Evolutionary conservation across 2,113 vertebrate genomes (phyloP), one percentile per base, ranked within the genome.

Genomic region (Platysteira castanea): DNA sequence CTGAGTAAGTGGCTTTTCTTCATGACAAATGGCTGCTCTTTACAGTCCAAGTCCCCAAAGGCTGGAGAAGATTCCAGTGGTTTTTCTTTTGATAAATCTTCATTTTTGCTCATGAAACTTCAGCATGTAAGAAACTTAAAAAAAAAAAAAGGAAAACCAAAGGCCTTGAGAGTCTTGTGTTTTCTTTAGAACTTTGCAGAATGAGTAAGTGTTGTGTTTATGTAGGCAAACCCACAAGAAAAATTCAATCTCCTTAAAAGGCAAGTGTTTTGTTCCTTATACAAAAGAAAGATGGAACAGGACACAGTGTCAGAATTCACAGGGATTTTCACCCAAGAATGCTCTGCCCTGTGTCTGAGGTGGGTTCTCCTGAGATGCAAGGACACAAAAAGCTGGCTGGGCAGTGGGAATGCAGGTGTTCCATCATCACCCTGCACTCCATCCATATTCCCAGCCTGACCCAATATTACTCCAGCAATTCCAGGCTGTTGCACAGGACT

Each of bases 151-250:
- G 83, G 6, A 74, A 89, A 88, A 61, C 57, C 4, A 7, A 71
- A 83, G 39, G 10, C 42, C 33, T 81, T 78, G 30, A 52, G 69
- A 89, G 75, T 56, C 52, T 89, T 52, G 33, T 70, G 76, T 92
- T 95, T 94, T 84, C 95, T 78, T 90, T 57, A 93, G 54, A 88
- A 86, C 85, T 93, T 14, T 46, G 68, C 37, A 78, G 91, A 95
- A 90, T 94, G 94, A 96, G 67, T 92, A 94, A 95, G 76, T 90
- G 83, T 47, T 78, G 79, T 90, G 93, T 95, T 96, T 95, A 92
- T 49, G 65, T 46, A 92, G 93, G 73, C 90, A 90, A 96, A 96
- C 31, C 73, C 92, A 93, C 90, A 92, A 67, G 87, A 92, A 93
- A 91, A 87, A 93, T 39, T 80, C 49, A 59, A 10, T 78, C 37